Conservation (phyloP, 2,113 vertebrate species). For the Mus spicilegus region DNA sequence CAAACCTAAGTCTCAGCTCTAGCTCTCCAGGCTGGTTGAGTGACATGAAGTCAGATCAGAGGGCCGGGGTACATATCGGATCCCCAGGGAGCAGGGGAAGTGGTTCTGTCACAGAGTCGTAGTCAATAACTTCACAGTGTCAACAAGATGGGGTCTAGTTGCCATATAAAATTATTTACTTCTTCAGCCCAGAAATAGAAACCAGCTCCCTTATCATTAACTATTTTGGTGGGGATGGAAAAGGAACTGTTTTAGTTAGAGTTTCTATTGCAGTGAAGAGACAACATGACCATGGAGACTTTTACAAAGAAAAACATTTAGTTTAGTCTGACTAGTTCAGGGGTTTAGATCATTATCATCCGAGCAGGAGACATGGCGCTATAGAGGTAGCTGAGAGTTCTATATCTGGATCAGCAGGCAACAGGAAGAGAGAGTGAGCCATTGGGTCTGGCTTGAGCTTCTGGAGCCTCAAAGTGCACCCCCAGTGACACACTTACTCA, state of each 20-base stretch:
- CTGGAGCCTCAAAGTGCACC: neutral
- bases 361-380: neutral
- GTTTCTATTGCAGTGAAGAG: neutral
- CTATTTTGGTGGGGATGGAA: neutral
- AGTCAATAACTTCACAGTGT: slow-evolving; percentile 25
- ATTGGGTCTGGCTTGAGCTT: neutral
- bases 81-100: neutral
- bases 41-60: neutral
- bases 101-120: slow-evolving; percentile 18
- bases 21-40: neutral
- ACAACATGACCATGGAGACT: neutral
- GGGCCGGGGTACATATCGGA: neutral
- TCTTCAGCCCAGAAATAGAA: neutral
- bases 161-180: neutral
- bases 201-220: slow-evolving; percentile 23
- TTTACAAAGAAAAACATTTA: neutral
- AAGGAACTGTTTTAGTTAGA: neutral
- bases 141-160: neutral
- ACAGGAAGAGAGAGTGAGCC: neutral
- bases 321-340: neutral
- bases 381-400: neutral
- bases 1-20: neutral
- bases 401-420: neutral
- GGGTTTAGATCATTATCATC: neutral
- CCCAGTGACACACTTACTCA: neutral